Conservation (phyloP, 2,797 vertebrate species). For the Psittacula echo region DNA sequence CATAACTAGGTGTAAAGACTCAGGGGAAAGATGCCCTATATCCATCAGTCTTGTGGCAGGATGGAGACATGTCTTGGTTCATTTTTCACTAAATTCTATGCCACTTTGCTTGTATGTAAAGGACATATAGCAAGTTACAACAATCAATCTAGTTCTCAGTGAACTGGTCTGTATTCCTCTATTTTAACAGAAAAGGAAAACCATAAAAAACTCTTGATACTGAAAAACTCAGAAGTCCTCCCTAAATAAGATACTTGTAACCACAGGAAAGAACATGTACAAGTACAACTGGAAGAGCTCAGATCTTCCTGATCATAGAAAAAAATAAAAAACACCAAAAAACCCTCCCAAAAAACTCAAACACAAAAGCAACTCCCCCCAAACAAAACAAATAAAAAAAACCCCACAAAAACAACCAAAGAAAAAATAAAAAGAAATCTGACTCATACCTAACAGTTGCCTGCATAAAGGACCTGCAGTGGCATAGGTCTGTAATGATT, state of each 20-base stretch:
- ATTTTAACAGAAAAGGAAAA: neutral
- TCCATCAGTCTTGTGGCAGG: neutral
- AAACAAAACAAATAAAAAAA: no score
- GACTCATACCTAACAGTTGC: fast-evolving
- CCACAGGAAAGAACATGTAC: neutral
- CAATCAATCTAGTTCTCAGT: neutral
- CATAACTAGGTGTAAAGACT: neutral
- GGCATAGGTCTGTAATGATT: neutral
- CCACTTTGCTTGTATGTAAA: neutral
- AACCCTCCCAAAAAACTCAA: neutral
- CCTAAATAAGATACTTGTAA: neutral
- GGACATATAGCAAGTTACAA: neutral
- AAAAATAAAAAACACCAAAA: neutral
- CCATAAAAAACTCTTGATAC: neutral
- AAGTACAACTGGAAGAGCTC: neutral
- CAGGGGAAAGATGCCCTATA: neutral
- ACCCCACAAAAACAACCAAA: neutral
- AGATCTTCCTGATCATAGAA: neutral
- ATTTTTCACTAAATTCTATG: neutral
- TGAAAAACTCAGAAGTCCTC: neutral
- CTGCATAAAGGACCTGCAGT: neutral
- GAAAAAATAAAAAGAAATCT: neutral
- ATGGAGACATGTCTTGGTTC: neutral
- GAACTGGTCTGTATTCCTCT: neutral
- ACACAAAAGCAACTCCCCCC: no score